Evolutionary conservation across 2,888 invertebrate species (phyloP).

Genomic region (Linnaemya tessellans): DNA sequence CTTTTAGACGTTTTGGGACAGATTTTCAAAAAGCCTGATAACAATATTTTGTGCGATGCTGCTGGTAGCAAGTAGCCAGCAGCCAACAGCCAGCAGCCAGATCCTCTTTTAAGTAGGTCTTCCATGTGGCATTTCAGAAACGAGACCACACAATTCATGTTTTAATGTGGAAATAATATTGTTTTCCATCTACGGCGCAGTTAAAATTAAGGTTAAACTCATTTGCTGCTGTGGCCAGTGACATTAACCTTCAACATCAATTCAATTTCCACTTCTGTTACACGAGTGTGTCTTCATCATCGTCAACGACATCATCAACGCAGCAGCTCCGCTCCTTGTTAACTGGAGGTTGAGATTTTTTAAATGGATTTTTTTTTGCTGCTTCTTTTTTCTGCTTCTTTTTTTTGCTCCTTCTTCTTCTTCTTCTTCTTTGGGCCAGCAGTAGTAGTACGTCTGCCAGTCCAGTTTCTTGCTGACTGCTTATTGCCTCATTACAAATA

Average conservation of each 20-base stretch:
- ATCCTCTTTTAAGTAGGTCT: conserved; percentile 16
- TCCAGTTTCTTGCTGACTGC: conserved; percentile 30
- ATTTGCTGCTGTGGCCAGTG: conserved; percentile 62
- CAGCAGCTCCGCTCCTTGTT: neutral
- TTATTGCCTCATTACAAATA: conserved; percentile 67
- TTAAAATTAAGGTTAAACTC: conserved; percentile 67
- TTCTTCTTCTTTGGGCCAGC: neutral
- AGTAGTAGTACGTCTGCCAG: neutral
- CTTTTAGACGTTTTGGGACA: conserved; percentile 36
- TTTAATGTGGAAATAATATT: conserved; percentile 27
- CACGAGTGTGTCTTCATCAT: conserved; percentile 10
- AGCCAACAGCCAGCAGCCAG: too few species aligned
- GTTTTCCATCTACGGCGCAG: conserved; percentile 1
- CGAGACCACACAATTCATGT: conserved; percentile 64
- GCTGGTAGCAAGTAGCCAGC: too few species aligned
- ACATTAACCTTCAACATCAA: conserved; percentile 68
- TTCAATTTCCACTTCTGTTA: conserved; percentile 43
- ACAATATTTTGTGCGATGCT: conserved; percentile 25
- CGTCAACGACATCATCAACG: conserved; percentile 29
- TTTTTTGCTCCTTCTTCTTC: conserved; percentile 1
- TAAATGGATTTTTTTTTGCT: conserved; percentile 23
- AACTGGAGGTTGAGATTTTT: conserved; percentile 56
- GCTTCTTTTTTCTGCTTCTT: too few species aligned
- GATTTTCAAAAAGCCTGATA: conserved; percentile 37
- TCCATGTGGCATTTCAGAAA: conserved; percentile 39